Base-by-base conservation (phyloP, 2,797 vertebrate genomes). In the Halcyon chelicuti region DNA sequence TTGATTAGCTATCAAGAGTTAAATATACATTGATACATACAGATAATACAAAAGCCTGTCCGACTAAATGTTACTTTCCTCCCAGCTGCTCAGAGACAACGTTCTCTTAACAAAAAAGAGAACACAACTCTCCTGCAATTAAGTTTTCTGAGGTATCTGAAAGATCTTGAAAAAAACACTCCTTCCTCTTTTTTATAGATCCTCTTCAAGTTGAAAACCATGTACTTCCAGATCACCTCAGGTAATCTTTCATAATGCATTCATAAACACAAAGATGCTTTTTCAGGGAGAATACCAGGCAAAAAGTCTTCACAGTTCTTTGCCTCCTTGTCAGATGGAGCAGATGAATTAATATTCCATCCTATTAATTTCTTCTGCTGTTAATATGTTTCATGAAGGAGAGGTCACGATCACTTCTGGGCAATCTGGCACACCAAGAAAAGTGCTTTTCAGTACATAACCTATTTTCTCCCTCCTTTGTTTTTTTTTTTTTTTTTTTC, bases 211-310 rank as follows among this genome's bases (percentile, higher is more conserved):
- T 47, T 1, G 2, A 90, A 94, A 95, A n/a, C 14, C 85, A 42
- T 35, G 85, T 86, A 90, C 54, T 90, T 80, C 33, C 68, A 88
- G 54, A 78, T 66, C 79, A 96, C 70, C 89, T 86, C 55, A 68
- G 73, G 66, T 83, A 84, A 78, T 73, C 85, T 73, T 87, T 66
- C 52, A 67, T 86, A 94, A 93, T 19, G 52, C 63, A 86, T 63
- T 78, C 60, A 75, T 26, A 84, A 94, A 86, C 57, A 75, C 87
- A 78, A 81, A 94, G 75, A 94, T 70, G 60, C 66, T 81, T 91
- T 95, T 79, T 23, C 89, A 93, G 51, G 10, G 58, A 91, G 18
- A 80, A 33, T 42, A 93, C 42, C 58, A 79, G 54, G 85, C 33
- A 57, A 28, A 58, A 49, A 75, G 28, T 44, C 58, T 68, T 62